Conservation (phyloP, 2,113 vertebrate genomes). For the Balaeniceps rex region DNA sequence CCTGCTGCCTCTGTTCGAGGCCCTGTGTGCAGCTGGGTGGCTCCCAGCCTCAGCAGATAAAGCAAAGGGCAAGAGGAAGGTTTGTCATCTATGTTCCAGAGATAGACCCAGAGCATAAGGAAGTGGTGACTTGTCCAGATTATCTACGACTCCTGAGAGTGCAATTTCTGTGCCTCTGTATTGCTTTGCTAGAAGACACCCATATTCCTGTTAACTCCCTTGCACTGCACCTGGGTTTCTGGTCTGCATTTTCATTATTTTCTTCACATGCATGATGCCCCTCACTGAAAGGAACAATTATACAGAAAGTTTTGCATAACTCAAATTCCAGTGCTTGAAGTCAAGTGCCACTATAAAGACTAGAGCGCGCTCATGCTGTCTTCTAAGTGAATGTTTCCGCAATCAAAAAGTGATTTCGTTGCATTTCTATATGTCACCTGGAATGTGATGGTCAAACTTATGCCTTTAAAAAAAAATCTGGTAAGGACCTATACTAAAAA, state of each 20-base stretch:
- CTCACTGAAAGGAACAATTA: background rate
- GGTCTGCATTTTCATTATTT: background rate
- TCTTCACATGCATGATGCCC: fast-evolving
- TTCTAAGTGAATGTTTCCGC: background rate
- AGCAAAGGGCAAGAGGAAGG: background rate
- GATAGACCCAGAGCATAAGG: background rate
- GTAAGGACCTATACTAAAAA: background rate
- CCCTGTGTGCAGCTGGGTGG: background rate
- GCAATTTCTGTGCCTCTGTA: background rate
- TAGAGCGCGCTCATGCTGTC: background rate
- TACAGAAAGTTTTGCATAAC: background rate
- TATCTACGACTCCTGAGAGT: background rate
- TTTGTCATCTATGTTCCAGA: background rate
- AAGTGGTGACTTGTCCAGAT: background rate
- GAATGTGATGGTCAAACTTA: background rate
- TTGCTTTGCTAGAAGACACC: background rate
- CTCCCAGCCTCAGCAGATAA: background rate
- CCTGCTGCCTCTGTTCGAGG: background rate
- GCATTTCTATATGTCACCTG: background rate
- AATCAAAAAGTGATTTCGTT: background rate
- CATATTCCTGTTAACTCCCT: background rate
- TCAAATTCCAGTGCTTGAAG: background rate
- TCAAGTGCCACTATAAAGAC: background rate
- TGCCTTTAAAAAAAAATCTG: background rate
- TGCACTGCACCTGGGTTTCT: background rate